Evolutionary conservation across 2,113 vertebrate genomes (phyloP).

Genomic region (Actenoides lindsayi): DNA sequence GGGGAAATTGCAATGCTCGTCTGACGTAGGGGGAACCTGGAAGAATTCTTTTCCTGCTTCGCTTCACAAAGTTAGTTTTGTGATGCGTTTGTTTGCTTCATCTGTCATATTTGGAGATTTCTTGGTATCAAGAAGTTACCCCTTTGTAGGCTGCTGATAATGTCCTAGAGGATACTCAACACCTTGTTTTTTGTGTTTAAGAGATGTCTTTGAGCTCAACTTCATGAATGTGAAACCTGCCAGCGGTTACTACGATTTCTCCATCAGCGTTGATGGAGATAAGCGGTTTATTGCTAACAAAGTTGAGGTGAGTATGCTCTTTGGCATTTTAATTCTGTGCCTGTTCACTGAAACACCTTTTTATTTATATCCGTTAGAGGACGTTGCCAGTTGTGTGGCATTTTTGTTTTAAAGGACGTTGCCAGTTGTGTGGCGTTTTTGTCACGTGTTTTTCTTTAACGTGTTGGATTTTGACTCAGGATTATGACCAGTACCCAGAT

Average conservation of each 20-base stretch:
- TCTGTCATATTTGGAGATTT: neutral
- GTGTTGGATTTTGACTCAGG: neutral
- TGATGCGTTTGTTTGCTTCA: neutral
- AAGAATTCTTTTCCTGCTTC: neutral
- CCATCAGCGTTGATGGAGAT: constrained; percentile 88
- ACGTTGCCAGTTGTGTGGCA: neutral
- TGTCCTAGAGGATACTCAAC: neutral
- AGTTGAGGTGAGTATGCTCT: constrained; percentile 84
- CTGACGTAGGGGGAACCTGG: neutral
- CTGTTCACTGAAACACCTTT: neutral
- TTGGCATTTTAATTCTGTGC: neutral
- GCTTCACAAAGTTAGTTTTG: neutral
- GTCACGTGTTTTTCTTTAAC: neutral
- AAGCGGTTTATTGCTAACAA: constrained; percentile 88
- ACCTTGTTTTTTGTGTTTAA: constrained; percentile 35
- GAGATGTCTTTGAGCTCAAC: constrained; percentile 92
- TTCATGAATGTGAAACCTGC: constrained; percentile 90
- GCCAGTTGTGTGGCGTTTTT: neutral
- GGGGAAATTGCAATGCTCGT: neutral
- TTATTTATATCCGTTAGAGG: neutral
- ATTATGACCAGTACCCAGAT: neutral
- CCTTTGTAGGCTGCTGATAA: neutral
- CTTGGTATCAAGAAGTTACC: neutral
- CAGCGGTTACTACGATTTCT: constrained; percentile 97
- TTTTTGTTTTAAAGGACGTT: neutral